Percentiles rank a stretch among this genome's conserved stretches.
These are phyloP conservation scores for Sinopyrophorus schimmeli DNA, from an alignment of 2,888 invertebrate genomes.

Conservation along the genomic window DNA sequence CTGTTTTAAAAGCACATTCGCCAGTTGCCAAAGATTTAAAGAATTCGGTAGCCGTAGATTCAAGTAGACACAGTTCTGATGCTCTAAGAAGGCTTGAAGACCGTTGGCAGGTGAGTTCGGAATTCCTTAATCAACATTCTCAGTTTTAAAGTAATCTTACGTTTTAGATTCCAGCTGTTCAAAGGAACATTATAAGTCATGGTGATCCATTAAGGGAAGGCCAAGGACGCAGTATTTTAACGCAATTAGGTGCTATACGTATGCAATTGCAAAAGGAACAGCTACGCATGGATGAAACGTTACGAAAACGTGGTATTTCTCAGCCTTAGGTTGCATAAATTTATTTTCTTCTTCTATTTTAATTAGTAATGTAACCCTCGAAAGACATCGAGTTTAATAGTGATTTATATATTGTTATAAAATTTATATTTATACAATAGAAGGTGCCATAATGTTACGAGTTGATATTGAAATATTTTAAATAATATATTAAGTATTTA, in stretches of 20 bases:
- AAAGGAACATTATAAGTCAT: constrained; percentile 62
- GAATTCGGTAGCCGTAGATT: constrained; percentile 52
- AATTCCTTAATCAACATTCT: neutral
- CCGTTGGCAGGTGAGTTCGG: constrained; percentile 60
- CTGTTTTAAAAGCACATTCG: constrained; percentile 61
- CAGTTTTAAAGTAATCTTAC: too few species aligned
- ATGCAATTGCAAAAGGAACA: constrained; percentile 70
- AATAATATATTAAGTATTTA: too few species aligned
- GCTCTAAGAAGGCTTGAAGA: constrained; percentile 54
- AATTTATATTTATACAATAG: constrained; percentile 31
- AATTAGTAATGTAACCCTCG: constrained; percentile 11
- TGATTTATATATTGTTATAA: constrained; percentile 30
- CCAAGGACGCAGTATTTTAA: constrained; percentile 61
- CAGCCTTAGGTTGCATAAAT: constrained; percentile 54
- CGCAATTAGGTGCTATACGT: constrained; percentile 70
- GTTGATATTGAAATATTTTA: constrained; percentile 31
- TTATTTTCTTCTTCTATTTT: constrained; percentile 33
- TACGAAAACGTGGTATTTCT: constrained; percentile 50
- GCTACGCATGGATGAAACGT: constrained; percentile 60
- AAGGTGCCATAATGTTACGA: constrained; percentile 21
- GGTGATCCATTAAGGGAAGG: constrained; percentile 52
- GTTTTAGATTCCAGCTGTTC: constrained; percentile 66
- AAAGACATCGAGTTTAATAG: constrained; percentile 27
- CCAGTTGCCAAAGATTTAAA: constrained; percentile 54
- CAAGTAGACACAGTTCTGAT: constrained; percentile 46